Evolutionary conservation across 2,113 vertebrate species (phyloP), one percentile per base, ranked within the genome.

Genomic region (Trochalopteron elliotii): DNA sequence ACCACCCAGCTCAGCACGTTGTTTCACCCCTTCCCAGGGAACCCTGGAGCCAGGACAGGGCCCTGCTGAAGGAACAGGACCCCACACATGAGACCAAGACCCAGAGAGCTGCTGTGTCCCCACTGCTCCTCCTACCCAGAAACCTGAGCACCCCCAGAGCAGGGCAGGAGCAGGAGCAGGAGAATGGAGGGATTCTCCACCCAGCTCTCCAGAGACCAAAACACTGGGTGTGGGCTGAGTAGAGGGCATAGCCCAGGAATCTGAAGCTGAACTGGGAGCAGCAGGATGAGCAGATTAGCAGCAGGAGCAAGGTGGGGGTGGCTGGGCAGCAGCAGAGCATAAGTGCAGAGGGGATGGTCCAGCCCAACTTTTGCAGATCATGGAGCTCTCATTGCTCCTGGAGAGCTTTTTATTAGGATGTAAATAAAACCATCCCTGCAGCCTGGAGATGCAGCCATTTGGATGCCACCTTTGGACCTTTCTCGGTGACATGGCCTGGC

Each of bases 361-460:
- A 12, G 22, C 57, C 52, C 74, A 4, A 1, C 9, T 35, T 56
- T n/a, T 52, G 31, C 53, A 35, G 63, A 14, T 44, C 1, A 0
- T 74, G 65, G 40, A 15, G 11, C 17, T 40, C 33, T 45, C 30
- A 53, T 49, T 12, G 5, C 37, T 64, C n/a, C 45, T 33, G 47
- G 25, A 21, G 12, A 61, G 45, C 12, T 27, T 76, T 90, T 90
- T 80, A 91, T 88, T 72, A 85, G 85, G 50, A 53, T 27, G n/a
- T 87, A 82, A 93, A 90, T 83, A 87, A 96, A 90, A 67, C 30
- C 33, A 61, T 10, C 12, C 57, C 42, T 68, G 39, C 67, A 74
- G 45, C 61, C 49, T 50, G 50, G 74, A 79, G 50, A 76, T 0
- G 0, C 0, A 0, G 25, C 31, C 42, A n/a, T 49, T 90, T 55